Evolutionary conservation across 1,140 invertebrate species (phyloP).

Genomic region (Frieseomelitta varia): DNA sequence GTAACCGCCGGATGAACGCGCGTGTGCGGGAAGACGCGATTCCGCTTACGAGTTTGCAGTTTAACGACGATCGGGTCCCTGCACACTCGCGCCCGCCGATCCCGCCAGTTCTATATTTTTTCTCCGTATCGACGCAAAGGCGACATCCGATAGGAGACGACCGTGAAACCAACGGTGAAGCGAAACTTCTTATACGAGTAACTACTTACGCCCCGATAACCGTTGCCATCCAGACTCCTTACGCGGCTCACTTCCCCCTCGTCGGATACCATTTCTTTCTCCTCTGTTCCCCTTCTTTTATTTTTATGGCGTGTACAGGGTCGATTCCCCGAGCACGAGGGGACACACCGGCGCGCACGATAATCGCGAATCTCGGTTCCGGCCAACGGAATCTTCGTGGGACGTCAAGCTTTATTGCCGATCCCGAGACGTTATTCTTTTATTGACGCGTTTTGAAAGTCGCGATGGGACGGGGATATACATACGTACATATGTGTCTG

Average conservation of each 20-base stretch:
- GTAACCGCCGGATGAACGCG: constrained; percentile 65
- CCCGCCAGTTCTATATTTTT: constrained; percentile 23
- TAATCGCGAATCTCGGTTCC: constrained; percentile 34
- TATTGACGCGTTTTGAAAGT: not conserved
- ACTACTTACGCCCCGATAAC: constrained; percentile 36
- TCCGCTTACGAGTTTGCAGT: constrained; percentile 66
- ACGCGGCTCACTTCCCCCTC: no score
- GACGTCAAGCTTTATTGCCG: not conserved
- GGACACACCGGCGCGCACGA: constrained; percentile 40
- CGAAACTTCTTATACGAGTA: constrained; percentile 54
- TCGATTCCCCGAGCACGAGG: not conserved
- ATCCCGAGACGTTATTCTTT: constrained; percentile 16
- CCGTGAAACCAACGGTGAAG: constrained; percentile 20
- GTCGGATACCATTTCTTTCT: not conserved
- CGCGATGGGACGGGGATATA: not conserved
- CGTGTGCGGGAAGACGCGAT: constrained; percentile 58
- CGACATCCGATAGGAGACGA: constrained; percentile 17
- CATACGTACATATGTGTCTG: no score
- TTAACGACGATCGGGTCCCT: constrained; percentile 56
- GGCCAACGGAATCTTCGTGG: constrained; percentile 5
- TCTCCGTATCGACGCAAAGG: constrained; percentile 32
- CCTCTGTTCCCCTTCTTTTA: not conserved
- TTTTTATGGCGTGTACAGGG: constrained; percentile 35
- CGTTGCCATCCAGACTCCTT: constrained; percentile 17
- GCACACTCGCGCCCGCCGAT: no score